Conservation (phyloP, 2,797 vertebrate species). For the Tarsius wallacei region DNA sequence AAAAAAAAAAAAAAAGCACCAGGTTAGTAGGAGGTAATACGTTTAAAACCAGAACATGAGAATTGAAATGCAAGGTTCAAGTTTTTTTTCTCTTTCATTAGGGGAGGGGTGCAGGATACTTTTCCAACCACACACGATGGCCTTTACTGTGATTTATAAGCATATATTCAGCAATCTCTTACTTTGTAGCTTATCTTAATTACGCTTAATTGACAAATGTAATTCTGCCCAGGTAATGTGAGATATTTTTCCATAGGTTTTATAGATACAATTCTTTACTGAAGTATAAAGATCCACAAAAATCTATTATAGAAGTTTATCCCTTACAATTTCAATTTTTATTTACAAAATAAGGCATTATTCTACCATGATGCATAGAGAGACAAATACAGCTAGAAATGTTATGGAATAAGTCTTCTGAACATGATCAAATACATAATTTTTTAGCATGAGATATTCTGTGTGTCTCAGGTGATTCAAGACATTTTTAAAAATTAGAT, state of each 20-base stretch:
- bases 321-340: neutral
- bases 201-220: neutral
- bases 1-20: neutral
- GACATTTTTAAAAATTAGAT: neutral
- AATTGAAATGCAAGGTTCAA: neutral
- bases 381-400: neutral
- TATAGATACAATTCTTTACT: constrained; percentile 25
- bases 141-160: constrained; percentile 39
- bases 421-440: neutral
- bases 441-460: neutral
- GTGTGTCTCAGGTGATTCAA: neutral
- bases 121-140: neutral
- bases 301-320: neutral
- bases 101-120: neutral
- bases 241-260: neutral
- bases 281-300: neutral
- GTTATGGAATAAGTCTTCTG: neutral
- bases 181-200: constrained; percentile 45
- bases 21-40: neutral
- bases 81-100: neutral
- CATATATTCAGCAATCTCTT: neutral
- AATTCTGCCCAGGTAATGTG: neutral
- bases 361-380: neutral
- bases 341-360: neutral
- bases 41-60: neutral